phyloP scores from a whole-genome alignment of 2,113 vertebrate genomes.

The Coregonus clupeaformis region DNA sequence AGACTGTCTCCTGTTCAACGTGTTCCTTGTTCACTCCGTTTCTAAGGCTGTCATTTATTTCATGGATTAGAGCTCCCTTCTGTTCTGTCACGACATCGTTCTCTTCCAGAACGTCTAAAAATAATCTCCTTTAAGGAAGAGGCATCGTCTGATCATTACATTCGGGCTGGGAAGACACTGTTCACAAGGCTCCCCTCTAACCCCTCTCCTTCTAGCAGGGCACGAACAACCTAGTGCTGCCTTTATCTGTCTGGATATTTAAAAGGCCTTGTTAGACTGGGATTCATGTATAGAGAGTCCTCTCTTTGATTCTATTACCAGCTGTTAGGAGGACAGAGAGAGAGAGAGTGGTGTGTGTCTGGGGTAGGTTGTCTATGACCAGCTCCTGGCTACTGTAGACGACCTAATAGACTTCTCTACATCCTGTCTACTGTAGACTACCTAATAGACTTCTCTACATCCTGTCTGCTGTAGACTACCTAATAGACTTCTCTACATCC shows the following conservation, averaged over 20 bases:
- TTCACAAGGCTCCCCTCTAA: constrained; percentile 14
- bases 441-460: too few relatives aligned
- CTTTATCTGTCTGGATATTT: constrained; percentile 47
- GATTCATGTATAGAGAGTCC: neutral
- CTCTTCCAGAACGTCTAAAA: constrained; percentile 1
- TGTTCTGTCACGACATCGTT: neutral
- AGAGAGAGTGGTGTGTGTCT: neutral
- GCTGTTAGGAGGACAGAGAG: too few relatives aligned
- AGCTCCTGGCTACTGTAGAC: too few relatives aligned
- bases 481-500: too few relatives aligned
- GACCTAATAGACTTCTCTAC: too few relatives aligned
- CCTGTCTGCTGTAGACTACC: too few relatives aligned
- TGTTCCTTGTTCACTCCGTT: too few relatives aligned
- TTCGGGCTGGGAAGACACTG: neutral
- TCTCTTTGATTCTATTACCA: neutral
- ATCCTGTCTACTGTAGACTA: too few relatives aligned
- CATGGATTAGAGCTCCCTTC: constrained; percentile 3
- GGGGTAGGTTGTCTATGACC: neutral
- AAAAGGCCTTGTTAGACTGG: constrained; percentile 34
- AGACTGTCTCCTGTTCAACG: too few relatives aligned
- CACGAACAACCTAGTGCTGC: constrained; percentile 31
- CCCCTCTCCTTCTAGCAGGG: constrained; percentile 23
- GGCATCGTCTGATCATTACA: constrained; percentile 19
- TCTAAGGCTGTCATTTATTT: neutral
- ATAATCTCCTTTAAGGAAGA: constrained; percentile 11